Evolutionary conservation across 2,113 vertebrate species (phyloP).

Genomic region (Chaenocephalus aceratus): DNA sequence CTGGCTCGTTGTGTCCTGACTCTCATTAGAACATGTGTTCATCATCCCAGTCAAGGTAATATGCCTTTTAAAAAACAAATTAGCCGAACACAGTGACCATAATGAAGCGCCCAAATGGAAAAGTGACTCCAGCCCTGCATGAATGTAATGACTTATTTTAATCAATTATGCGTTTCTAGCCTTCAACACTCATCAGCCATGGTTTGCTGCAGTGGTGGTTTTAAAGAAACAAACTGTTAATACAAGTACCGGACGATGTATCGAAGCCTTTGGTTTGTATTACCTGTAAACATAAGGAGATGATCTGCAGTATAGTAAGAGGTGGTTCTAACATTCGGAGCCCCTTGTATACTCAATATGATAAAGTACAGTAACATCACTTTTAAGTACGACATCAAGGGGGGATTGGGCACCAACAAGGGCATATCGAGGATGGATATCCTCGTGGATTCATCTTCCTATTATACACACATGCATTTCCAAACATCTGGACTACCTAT

Average conservation of each 20-base stretch:
- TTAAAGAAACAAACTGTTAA: neutral
- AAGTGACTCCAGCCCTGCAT: slow-evolving; percentile 27
- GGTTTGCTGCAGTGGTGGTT: neutral
- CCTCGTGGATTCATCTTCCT: too few species aligned
- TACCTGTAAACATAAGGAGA: neutral
- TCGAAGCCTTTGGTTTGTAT: neutral
- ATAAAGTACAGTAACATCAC: neutral
- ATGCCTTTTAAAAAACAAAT: slow-evolving; percentile 46
- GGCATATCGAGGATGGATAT: too few species aligned
- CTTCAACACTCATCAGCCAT: neutral
- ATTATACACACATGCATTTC: too few species aligned
- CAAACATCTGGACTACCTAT: too few species aligned
- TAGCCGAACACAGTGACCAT: slow-evolving; percentile 24
- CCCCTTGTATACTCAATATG: neutral
- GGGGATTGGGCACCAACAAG: too few species aligned
- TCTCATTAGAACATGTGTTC: neutral
- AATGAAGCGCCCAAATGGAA: slow-evolving; percentile 36
- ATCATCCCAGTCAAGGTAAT: slow-evolving; percentile 33
- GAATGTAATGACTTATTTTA: slow-evolving; percentile 30
- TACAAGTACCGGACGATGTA: neutral
- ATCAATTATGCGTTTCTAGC: slow-evolving; percentile 17
- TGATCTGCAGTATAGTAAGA: too few species aligned
- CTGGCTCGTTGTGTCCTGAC: neutral
- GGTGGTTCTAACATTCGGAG: too few species aligned
- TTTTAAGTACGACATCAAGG: too few species aligned